A percentile compares a stretch with the other conserved stretches of the same genome.
These are phyloP conservation scores for Enteromius paludinosus DNA, from an alignment of 2,797 vertebrate genomes.

Conservation along the genomic window DNA sequence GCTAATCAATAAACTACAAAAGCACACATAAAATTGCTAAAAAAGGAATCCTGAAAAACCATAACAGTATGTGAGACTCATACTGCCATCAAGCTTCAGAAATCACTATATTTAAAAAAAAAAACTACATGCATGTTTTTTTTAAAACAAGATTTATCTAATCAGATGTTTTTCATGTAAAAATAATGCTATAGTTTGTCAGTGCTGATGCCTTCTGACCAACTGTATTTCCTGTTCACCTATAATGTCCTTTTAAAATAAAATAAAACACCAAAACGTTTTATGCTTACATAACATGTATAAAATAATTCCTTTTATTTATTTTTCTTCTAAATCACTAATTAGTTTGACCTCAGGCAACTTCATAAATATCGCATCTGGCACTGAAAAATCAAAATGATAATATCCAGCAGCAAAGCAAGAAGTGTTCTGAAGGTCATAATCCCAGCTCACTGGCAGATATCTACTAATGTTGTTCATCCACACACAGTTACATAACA, in stretches of 20 bases:
- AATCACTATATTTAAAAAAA: no score
- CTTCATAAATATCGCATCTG: not conserved
- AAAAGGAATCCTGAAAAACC: no score
- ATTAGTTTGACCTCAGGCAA: not conserved
- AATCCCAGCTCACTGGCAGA: not conserved
- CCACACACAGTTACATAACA: not conserved
- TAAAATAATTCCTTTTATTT: not conserved
- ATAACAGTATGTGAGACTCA: no score
- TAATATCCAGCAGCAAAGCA: not conserved
- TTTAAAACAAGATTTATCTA: no score
- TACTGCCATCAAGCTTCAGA: no score
- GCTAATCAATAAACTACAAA: no score
- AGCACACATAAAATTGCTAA: no score
- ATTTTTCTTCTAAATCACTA: not conserved
- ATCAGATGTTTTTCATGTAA: no score
- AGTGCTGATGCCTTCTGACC: no score
- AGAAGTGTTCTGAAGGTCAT: conserved; percentile 16
- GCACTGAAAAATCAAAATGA: not conserved
- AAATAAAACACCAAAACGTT: not conserved
- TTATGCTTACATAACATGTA: not conserved
- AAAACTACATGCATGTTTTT: no score
- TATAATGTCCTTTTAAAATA: not conserved
- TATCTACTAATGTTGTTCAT: not conserved
- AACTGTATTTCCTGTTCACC: no score
- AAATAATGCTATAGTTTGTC: no score